Evolutionary conservation across 53 echinoderm and acorn worm species (phyloP), one percentile per base, ranked within the genome.

Genomic region (Actinopyga echinites): DNA sequence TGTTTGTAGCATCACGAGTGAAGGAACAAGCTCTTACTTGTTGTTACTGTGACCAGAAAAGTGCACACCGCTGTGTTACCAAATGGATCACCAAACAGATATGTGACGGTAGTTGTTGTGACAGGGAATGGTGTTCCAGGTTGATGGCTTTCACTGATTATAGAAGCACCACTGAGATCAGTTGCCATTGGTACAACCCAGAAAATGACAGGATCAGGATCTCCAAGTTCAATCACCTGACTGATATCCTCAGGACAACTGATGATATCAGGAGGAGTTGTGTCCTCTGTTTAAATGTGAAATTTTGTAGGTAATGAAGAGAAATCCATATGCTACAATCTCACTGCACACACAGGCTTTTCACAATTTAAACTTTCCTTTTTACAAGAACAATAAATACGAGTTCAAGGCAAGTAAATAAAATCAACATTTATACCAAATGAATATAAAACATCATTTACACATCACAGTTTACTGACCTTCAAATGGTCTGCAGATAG

Each of bases 211-310:
- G 54, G 57, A 19, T 83, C 88, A 19, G 30, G 40, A 35, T 21
- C 31, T 2, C 88, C 88, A 4, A 88, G 79, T 79, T 88, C 88
- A 57, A 88, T 68, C 28, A 20, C 28, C 8, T 40, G 29, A 1
- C 11, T 28, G 24, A 88, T 57, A 25, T 83, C 55, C 8, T 24
- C 15, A 19, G 77, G 77, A 31, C 77, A 65, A 22, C 32, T 78
- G 22, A 90, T 75, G 7, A 38, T 23, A 15, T 49, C 49, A 0
- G 85, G 86, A n/a, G 75, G 64, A 28, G 90, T 90, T 30, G 85
- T 85, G 37, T 85, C 85, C 40, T 25, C 85, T 81, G 63, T 19
- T 49, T 13, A 49, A 15, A 49, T 15, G 49, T 40, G 10, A 2
- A 49, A 49, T 49, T 49, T 6, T 15, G 40, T 10, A n/a, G n/a